phyloP scores from a whole-genome alignment of 1,140 invertebrate genomes.

The Heterodera schachtii region DNA sequence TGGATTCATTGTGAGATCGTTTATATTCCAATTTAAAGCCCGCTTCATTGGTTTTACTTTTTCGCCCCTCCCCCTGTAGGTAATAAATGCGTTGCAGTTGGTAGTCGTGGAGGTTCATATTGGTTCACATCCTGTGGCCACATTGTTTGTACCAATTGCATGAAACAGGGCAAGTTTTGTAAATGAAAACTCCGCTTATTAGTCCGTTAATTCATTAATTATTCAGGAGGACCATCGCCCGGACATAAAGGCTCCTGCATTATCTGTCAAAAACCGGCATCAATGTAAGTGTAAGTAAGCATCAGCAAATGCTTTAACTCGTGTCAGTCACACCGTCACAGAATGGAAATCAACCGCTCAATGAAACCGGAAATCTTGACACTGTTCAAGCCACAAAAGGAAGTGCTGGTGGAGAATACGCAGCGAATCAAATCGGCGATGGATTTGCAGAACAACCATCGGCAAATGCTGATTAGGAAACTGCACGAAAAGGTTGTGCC shows the following conservation, averaged over 20 bases:
- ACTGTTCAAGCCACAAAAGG: slow-evolving; percentile 13
- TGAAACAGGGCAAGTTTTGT: neutral
- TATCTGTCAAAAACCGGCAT: slow-evolving; percentile 10
- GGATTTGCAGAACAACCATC: slow-evolving; percentile 20
- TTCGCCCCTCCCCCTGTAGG: neutral
- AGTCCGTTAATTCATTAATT: no score
- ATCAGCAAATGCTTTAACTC: no score
- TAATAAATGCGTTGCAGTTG: neutral
- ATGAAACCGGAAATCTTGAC: slow-evolving; percentile 10
- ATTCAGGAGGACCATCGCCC: neutral
- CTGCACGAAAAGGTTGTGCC: slow-evolving; percentile 9
- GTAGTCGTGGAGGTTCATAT: slow-evolving; percentile 1
- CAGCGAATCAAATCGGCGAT: slow-evolving; percentile 3
- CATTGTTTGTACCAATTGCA: slow-evolving; percentile 23
- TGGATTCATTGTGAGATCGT: neutral
- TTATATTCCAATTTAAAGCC: neutral
- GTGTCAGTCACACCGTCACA: neutral
- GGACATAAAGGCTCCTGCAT: slow-evolving; percentile 14
- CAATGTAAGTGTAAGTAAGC: neutral
- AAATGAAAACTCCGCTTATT: no score
- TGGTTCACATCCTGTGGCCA: slow-evolving; percentile 26
- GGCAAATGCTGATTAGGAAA: slow-evolving; percentile 16
- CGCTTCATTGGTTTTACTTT: neutral
- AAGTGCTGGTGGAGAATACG: slow-evolving; percentile 6
- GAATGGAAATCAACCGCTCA: slow-evolving; percentile 8